Base-by-base conservation (phyloP, 2,888 invertebrate species). In the Cyclophora punctaria region DNA sequence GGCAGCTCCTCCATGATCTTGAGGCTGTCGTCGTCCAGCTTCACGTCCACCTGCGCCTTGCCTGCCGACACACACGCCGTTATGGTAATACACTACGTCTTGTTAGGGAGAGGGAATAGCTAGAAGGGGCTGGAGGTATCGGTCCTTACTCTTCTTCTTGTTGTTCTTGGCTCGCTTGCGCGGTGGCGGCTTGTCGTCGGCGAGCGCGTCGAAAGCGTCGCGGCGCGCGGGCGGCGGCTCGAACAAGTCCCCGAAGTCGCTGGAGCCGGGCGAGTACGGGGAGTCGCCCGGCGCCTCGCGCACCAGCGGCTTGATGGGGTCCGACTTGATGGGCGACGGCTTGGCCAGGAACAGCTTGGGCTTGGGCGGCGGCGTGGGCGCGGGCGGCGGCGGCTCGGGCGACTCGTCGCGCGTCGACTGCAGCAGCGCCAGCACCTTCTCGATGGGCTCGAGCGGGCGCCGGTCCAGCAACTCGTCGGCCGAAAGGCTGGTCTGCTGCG, bases 211-310 rank as follows among this genome's bases (percentile, higher is more conserved):
- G 76, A 94, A 93, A 6, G 43, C 7, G 52, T 58, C 62, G 55
- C 59, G 64, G 53, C 51, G 58, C 54, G 47, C 48, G 57, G 60
- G 58, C 55, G 89, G 95, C 48, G 96, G 96, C 78, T 94, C 94
- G 83, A 96, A 96, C 58, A 96, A 90, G 76, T 96, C 96, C 66
- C 96, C 95, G 73, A 95, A 95, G 78, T 96, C 94, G 66, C 93
- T 94, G n/a, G 95, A 95, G 45, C 95, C 96, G 0, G 96, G 96
- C 47, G 96, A 96, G 83, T 96, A 96, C 0, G 96, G 97, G 34
- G 96, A 96, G 46, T 78, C 77, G 41, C 5, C 55, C 69, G 89
- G 82, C 43, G 89, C 82, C 54, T 85, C 82, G 59, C 90, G 90
- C 61, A 89, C 74, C 56, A 88, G 83, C 44, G 52, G 78, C 76